These are phyloP conservation scores for Limulus polyphemus DNA, from an alignment of 2,888 invertebrate genomes.

Conservation along the genomic window DNA sequence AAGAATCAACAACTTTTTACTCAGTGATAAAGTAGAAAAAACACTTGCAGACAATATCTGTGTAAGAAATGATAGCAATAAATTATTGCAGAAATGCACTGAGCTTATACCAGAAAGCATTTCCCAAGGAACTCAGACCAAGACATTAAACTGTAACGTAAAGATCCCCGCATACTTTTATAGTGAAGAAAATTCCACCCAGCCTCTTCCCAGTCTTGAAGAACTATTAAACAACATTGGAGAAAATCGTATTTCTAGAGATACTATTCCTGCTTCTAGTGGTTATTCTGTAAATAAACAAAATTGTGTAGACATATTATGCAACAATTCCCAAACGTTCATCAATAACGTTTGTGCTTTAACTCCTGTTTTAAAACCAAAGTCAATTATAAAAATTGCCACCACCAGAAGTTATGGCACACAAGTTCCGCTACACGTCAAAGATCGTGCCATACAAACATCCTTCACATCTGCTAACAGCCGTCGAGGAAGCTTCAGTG, in stretches of 20 bases:
- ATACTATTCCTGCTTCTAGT: constrained; percentile 25
- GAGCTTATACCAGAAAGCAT: constrained; percentile 11
- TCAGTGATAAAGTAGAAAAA: constrained; percentile 18
- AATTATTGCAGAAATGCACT: neutral
- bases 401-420: constrained; percentile 25
- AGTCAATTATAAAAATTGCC: constrained; percentile 20
- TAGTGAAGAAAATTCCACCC: too few relatives aligned
- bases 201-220: too few relatives aligned
- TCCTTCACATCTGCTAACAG: constrained; percentile 13
- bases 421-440: constrained; percentile 30
- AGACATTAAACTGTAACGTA: constrained; percentile 20
- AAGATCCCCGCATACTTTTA: too few relatives aligned
- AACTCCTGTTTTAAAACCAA: constrained; percentile 3
- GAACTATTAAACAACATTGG: too few relatives aligned
- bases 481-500: constrained; percentile 8
- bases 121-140: constrained; percentile 25
- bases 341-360: constrained; percentile 8
- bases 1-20: constrained; percentile 22
- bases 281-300: constrained; percentile 22
- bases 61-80: neutral
- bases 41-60: constrained; percentile 4
- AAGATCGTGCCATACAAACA: constrained; percentile 29
- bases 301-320: constrained; percentile 15
- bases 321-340: constrained; percentile 7
- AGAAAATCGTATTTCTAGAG: constrained; percentile 10